Evolutionary conservation across 35 echinoderm and acorn worm species (phyloP), one percentile per base, ranked within the genome.

Genomic region (Heliocidaris tuberculata): DNA sequence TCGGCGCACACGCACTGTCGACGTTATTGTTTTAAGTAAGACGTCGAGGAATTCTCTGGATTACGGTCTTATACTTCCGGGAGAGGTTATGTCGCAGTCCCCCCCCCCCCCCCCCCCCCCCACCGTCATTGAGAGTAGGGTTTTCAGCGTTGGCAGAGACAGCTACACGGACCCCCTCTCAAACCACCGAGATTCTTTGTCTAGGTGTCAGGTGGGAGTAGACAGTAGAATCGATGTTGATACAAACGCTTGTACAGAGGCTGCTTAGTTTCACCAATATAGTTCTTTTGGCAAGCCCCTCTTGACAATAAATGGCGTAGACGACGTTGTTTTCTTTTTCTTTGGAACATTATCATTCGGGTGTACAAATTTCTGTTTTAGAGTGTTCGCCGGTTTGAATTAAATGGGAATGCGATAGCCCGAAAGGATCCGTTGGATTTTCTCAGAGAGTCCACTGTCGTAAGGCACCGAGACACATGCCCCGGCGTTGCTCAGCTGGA

Each of bases 51-150:
- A 2, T 89, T 32, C 86, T 89, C 32, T 6, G 86, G 86, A 89
- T 89, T 27, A 89, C 1, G 32, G 70, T 2, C 1, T 4, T 85
- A 4, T 85, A 85, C 70, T 2, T 4, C 1, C 13, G 86, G 86
- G 86, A 89, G 86, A 89, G 86, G 86, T 89, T 89, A 35, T 89
- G 86, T 85, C 70, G n/a, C 70, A 85, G 70, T 13, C 86, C 31
- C 86, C 86, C 31, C 86, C n/a, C n/a, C n/a, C n/a, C n/a, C n/a
- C n/a, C n/a, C n/a, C n/a, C n/a, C n/a, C n/a, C n/a, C n/a, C 86
- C 86, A 89, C 86, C 86, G 1, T 30, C 6, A 89, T 89, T 32
- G 31, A 89, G 86, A 35, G 86, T 89, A 15, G 86, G 86, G 86
- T 89, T 89, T 6, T 89, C 4, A 35, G 86, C 24, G 32, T 6